A percentile compares a stretch with the other conserved stretches of the same genome.
Evolutionary conservation across 2,888 invertebrate genomes (phyloP).

Genomic region (Piscicola geometra): DNA sequence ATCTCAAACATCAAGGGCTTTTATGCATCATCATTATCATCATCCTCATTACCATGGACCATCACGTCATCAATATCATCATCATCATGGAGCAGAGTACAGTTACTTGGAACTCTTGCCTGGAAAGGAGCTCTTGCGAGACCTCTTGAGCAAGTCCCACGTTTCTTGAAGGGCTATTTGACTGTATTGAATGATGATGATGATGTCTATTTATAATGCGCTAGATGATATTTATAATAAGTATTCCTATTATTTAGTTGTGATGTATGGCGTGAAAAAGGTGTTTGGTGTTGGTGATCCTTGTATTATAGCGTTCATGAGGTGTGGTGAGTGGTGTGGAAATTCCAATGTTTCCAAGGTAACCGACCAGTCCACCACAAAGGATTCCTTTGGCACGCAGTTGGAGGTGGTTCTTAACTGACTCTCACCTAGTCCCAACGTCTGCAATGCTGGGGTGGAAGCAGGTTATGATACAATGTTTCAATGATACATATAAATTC

Average conservation of each 20-base stretch:
- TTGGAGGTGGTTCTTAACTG: background rate
- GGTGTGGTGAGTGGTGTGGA: too few species aligned
- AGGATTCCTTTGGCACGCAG: conserved; percentile 7
- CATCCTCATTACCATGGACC: background rate
- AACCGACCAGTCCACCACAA: conserved; percentile 17
- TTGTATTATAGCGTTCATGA: background rate
- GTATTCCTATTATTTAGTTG: too few species aligned
- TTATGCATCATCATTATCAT: background rate
- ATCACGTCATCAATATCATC: background rate
- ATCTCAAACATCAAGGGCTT: too few species aligned
- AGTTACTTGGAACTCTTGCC: background rate
- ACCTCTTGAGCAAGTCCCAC: conserved; percentile 5
- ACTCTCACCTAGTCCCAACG: conserved; percentile 22
- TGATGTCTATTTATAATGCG: too few species aligned
- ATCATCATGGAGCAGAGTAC: background rate
- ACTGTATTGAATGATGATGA: too few species aligned
- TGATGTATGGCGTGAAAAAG: too few species aligned
- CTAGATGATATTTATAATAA: background rate
- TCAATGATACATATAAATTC: too few species aligned
- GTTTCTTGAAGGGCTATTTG: conserved; percentile 24
- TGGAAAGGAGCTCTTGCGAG: background rate
- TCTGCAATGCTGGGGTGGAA: conserved; percentile 1
- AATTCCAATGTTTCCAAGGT: background rate
- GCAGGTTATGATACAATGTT: too few species aligned
- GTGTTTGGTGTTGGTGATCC: too few species aligned